phyloP scores from a whole-genome alignment of 2,888 invertebrate genomes.

The Drosophila multiciliata region DNA sequence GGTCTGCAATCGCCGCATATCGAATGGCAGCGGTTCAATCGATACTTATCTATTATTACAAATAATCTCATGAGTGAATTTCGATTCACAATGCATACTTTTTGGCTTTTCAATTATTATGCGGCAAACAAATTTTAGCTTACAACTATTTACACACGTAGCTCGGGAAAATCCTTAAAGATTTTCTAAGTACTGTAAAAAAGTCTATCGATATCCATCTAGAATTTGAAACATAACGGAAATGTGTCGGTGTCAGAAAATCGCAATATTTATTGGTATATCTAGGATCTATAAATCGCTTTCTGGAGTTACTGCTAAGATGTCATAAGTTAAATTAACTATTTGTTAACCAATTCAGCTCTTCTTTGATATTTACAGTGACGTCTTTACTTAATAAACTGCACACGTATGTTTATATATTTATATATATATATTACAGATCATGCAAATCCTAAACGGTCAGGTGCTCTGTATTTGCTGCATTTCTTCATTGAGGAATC shows the following conservation, averaged over 20 bases:
- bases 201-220: not conserved
- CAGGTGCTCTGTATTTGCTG: slow-evolving; percentile 17
- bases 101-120: not conserved
- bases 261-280: not conserved
- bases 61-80: not conserved
- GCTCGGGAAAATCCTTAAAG: not conserved
- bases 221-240: not conserved
- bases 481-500: slow-evolving; percentile 49
- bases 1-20: slow-evolving; percentile 10
- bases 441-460: slow-evolving; percentile 8
- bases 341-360: not conserved
- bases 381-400: slow-evolving; percentile 1
- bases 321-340: not conserved
- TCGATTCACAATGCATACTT: not conserved
- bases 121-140: not conserved
- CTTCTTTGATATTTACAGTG: not conserved
- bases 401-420: slow-evolving; percentile 5
- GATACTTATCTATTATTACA: not conserved
- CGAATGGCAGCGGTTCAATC: not conserved
- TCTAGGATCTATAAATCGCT: not conserved
- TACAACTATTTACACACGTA: not conserved
- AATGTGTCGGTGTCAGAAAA: not conserved
- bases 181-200: not conserved
- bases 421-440: slow-evolving; percentile 16
- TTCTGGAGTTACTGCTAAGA: not conserved